Conservation (phyloP, 2,113 vertebrate genomes). For the Formicarius rufipectus region DNA sequence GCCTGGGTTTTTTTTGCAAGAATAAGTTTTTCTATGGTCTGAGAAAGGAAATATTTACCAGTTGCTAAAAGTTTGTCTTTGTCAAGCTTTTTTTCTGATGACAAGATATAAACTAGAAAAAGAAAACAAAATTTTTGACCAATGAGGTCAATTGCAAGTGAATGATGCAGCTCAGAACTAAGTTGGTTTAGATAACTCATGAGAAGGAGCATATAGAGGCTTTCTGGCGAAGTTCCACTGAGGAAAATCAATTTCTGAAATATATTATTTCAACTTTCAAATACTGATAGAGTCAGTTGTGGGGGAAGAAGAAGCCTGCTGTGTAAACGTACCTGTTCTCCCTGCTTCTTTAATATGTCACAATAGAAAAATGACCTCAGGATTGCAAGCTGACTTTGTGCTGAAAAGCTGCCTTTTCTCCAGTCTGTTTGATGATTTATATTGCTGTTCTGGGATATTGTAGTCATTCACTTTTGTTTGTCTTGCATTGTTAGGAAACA, state of each 20-base stretch:
- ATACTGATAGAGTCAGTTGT: not conserved
- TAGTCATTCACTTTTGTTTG: not conserved
- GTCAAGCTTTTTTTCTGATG: not conserved
- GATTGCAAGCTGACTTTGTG: not conserved
- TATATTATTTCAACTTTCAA: not conserved
- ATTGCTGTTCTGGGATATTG: not conserved
- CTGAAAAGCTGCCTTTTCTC: not conserved
- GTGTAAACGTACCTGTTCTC: not conserved
- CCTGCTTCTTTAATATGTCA: not conserved
- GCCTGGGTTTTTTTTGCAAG: not conserved
- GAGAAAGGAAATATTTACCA: not conserved
- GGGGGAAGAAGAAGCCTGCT: not conserved
- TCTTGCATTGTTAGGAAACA: not conserved
- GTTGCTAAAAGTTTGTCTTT: not conserved
- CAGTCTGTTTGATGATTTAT: not conserved
- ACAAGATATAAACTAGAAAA: not conserved
- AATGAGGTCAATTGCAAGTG: not conserved
- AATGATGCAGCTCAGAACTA: not conserved
- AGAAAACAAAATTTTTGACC: not conserved
- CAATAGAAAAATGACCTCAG: not conserved
- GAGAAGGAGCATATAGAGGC: not conserved
- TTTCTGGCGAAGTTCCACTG: not conserved
- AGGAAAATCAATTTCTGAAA: not conserved
- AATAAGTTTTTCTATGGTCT: not conserved
- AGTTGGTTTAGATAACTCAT: not conserved